A percentile compares a stretch with the other conserved stretches of the same genome.
Conservation (phyloP, 2,888 invertebrate genomes). For the Cryptophagus acutangulus region DNA sequence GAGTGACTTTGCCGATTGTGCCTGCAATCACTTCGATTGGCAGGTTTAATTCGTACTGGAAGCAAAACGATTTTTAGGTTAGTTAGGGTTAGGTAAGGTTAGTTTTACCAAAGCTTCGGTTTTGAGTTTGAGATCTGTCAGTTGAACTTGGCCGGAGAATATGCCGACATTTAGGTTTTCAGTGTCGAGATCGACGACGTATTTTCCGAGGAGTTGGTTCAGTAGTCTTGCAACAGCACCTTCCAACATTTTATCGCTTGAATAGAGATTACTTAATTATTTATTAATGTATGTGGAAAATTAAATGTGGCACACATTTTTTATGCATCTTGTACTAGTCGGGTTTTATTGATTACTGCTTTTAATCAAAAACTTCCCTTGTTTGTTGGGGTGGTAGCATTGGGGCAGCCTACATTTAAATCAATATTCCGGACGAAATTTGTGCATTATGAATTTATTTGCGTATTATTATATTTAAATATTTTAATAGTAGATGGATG, state of each 20-base stretch:
- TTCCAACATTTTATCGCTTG: constrained; percentile 61
- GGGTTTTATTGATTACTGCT: constrained; percentile 30
- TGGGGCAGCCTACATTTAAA: constrained; percentile 28
- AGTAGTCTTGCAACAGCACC: constrained; percentile 73
- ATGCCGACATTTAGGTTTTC: constrained; percentile 81
- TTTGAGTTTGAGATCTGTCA: constrained; percentile 71
- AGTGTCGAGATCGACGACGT: constrained; percentile 75
- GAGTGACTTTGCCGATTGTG: constrained; percentile 67
- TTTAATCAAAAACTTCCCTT: constrained; percentile 20
- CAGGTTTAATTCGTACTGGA: constrained; percentile 73
- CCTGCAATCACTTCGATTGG: constrained; percentile 80
- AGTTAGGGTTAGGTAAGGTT: not conserved
- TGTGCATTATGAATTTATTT: too few species aligned
- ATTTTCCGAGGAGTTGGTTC: constrained; percentile 75
- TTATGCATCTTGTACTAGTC: too few species aligned
- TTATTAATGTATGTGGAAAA: too few species aligned
- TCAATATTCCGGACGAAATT: too few species aligned
- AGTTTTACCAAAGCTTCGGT: constrained; percentile 72
- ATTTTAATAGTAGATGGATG: too few species aligned
- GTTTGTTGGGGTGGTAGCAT: constrained; percentile 27
- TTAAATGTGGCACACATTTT: too few species aligned
- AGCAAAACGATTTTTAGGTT: constrained; percentile 25
- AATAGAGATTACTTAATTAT: too few species aligned
- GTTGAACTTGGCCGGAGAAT: constrained; percentile 73
- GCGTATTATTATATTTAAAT: too few species aligned